phyloP scores from a whole-genome alignment of 2,888 invertebrate species.

The Campoplex nolae region DNA sequence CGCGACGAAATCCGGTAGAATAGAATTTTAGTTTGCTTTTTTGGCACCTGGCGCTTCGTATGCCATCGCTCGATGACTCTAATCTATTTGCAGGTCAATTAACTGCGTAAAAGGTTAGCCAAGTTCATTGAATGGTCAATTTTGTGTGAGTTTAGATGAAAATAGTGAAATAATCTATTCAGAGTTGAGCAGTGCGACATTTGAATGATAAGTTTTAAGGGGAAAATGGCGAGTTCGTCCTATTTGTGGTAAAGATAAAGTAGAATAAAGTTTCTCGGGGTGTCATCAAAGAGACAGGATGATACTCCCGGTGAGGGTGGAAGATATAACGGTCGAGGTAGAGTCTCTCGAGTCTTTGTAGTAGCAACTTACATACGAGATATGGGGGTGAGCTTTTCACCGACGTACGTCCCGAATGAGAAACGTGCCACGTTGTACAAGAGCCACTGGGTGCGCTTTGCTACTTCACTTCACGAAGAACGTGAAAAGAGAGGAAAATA shows the following conservation, averaged over 20 bases:
- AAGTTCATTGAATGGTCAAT: neutral
- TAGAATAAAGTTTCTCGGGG: conserved; percentile 56
- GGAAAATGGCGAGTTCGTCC: conserved; percentile 43
- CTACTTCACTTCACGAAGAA: conserved; percentile 55
- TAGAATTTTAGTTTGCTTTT: no score
- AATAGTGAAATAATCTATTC: conserved; percentile 7
- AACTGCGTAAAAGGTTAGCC: neutral
- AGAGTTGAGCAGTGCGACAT: conserved; percentile 7
- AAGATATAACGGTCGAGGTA: conserved; percentile 41
- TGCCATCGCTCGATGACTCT: no score
- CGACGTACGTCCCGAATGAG: conserved; percentile 46
- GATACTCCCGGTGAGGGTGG: conserved; percentile 35
- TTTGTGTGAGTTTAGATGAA: neutral
- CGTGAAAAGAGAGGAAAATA: conserved; percentile 46
- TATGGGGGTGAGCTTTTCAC: conserved; percentile 41
- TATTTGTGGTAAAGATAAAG: conserved; percentile 54
- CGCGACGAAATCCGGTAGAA: no score
- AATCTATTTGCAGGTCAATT: neutral
- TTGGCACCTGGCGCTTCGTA: no score
- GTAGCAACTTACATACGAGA: conserved; percentile 50
- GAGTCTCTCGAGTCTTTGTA: conserved; percentile 60
- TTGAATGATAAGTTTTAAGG: conserved; percentile 20
- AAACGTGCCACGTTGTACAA: conserved; percentile 54
- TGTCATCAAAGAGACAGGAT: conserved; percentile 55
- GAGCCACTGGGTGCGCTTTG: conserved; percentile 48